phyloP scores from a whole-genome alignment of 2,888 invertebrate genomes.

The Drosophila neutralis region DNA sequence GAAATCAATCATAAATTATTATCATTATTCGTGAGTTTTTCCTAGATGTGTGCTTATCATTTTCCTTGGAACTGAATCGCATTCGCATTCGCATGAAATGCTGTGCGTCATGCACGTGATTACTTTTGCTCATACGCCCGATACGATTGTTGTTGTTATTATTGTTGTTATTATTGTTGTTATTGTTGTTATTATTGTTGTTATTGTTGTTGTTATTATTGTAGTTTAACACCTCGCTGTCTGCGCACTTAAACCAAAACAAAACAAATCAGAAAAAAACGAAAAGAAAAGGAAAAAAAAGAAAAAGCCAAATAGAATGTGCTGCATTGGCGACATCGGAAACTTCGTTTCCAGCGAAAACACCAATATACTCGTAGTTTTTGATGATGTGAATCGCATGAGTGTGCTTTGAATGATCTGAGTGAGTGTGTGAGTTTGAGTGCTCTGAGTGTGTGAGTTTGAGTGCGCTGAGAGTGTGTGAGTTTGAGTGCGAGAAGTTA shows the following conservation, averaged over 20 bases:
- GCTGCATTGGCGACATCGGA: conserved; percentile 62
- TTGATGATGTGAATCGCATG: conserved; percentile 16
- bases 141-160: conserved; percentile 31
- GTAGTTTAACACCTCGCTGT: conserved; percentile 60
- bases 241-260: conserved; percentile 37
- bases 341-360: conserved; percentile 47
- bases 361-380: conserved; percentile 23
- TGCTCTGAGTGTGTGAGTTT: conserved; percentile 5
- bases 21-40: neutral
- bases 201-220: conserved; percentile 26
- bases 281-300: conserved; percentile 2
- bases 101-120: conserved; percentile 73
- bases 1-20: neutral
- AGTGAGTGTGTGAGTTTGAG: conserved; percentile 10
- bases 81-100: conserved; percentile 41
- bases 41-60: conserved; percentile 22
- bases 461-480: conserved; percentile 8
- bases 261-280: conserved; percentile 3
- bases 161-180: neutral
- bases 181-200: neutral
- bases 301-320: conserved; percentile 36
- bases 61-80: conserved; percentile 37
- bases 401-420: neutral
- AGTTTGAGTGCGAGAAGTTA: neutral
- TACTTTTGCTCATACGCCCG: conserved; percentile 5